A percentile compares a stretch with the other conserved stretches of the same genome.
Evolutionary conservation across 2,888 invertebrate species (phyloP).

Genomic region (Frankliniella intonsa): DNA sequence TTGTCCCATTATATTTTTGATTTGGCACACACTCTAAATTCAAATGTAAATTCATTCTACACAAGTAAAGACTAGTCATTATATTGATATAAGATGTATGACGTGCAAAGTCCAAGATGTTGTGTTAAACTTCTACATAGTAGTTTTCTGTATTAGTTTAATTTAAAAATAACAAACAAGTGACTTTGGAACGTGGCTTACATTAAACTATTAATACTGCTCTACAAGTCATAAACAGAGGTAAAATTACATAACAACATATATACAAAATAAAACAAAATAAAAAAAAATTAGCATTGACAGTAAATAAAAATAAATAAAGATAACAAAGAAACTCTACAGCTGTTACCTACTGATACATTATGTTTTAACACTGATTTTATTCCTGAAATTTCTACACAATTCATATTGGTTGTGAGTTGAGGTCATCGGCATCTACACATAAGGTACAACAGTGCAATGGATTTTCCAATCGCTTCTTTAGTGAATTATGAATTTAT

Average conservation of each 20-base stretch:
- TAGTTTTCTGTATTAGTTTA: not conserved
- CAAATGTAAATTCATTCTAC: not conserved
- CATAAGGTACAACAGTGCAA: too few relatives aligned
- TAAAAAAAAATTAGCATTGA: not conserved
- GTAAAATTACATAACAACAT: slow-evolving; percentile 21
- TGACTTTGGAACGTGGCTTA: not conserved
- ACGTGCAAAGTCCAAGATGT: not conserved
- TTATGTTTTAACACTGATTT: too few relatives aligned
- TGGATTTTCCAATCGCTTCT: too few relatives aligned
- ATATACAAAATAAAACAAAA: slow-evolving; percentile 17
- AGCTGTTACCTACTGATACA: too few relatives aligned
- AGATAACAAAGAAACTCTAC: not conserved
- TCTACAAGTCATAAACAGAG: not conserved
- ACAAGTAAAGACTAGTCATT: not conserved
- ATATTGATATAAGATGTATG: not conserved
- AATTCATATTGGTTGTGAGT: too few relatives aligned
- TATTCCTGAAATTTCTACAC: too few relatives aligned
- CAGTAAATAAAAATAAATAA: not conserved
- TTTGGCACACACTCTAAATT: slow-evolving; percentile 16
- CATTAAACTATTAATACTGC: not conserved
- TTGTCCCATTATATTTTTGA: not conserved
- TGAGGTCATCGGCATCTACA: too few relatives aligned
- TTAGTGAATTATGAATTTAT: too few relatives aligned
- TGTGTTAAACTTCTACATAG: not conserved
- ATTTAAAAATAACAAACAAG: not conserved